These are phyloP conservation scores for Aythya fuligula DNA, from an alignment of 2,797 vertebrate genomes.

Conservation along the genomic window DNA sequence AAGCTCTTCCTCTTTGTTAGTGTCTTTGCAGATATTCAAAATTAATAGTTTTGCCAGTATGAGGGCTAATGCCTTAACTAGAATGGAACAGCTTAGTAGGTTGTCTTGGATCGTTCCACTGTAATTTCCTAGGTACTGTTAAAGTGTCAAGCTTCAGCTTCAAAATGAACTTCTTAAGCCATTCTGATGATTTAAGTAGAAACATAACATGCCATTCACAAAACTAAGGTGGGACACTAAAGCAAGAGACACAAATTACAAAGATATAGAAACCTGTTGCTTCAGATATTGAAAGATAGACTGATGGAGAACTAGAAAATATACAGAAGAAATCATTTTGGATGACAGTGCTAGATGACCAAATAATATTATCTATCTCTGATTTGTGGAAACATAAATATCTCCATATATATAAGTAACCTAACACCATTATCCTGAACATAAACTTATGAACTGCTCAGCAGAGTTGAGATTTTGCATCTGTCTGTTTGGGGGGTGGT, in stretches of 20 bases:
- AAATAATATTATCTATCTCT: background rate
- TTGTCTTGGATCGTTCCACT: background rate
- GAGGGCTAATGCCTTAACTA: accelerated
- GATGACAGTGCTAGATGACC: background rate
- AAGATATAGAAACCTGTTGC: background rate
- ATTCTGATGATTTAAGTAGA: background rate
- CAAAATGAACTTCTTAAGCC: background rate
- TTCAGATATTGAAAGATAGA: background rate
- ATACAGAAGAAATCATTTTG: background rate
- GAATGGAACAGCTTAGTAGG: background rate
- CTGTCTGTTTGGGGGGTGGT: background rate
- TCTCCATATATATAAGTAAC: background rate
- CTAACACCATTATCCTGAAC: background rate
- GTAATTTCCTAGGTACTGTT: background rate
- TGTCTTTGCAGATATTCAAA: background rate
- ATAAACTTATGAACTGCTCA: background rate
- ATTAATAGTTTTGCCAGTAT: background rate
- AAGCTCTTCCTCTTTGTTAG: background rate
- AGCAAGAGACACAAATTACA: background rate
- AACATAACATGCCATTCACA: background rate
- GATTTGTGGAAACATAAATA: background rate
- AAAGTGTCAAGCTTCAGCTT: background rate
- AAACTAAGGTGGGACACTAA: background rate
- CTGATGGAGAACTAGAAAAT: background rate
- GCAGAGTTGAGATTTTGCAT: background rate